A percentile compares a stretch with the other conserved stretches of the same genome.
phyloP scores from a whole-genome alignment of 2,888 invertebrate genomes.

The Halictus ligatus region DNA sequence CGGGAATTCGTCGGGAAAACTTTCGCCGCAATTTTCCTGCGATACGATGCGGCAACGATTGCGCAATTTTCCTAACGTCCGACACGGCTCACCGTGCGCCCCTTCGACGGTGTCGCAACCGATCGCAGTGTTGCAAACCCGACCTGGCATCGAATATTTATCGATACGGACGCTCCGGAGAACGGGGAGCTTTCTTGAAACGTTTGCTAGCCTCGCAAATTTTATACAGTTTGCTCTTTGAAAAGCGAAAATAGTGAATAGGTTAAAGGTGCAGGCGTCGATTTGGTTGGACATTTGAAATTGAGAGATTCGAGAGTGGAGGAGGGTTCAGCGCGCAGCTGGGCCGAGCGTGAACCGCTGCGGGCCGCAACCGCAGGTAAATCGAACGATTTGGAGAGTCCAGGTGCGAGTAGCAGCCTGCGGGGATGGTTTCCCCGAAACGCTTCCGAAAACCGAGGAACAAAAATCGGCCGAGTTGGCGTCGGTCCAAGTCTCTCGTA shows the following conservation, averaged over 20 bases:
- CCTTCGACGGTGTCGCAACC: not conserved
- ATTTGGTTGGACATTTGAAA: not conserved
- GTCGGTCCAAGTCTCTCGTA: conserved; percentile 36
- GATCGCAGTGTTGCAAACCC: not conserved
- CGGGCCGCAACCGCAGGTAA: conserved; percentile 48
- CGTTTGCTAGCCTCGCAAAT: too few relatives aligned
- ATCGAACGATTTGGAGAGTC: conserved; percentile 29
- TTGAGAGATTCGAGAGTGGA: not conserved
- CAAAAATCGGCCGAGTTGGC: conserved; percentile 58
- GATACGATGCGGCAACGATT: conserved; percentile 2
- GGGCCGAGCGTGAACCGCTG: conserved; percentile 11
- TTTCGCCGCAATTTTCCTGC: not conserved
- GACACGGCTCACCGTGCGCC: not conserved
- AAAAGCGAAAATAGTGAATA: too few relatives aligned
- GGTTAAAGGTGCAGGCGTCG: too few relatives aligned
- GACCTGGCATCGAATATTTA: too few relatives aligned
- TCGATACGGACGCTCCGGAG: too few relatives aligned
- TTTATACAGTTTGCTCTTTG: too few relatives aligned
- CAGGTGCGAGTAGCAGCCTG: conserved; percentile 23
- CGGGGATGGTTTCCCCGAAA: conserved; percentile 29
- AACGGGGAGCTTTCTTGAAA: too few relatives aligned
- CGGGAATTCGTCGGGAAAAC: not conserved
- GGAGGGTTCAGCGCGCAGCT: conserved; percentile 47
- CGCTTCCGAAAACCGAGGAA: not conserved
- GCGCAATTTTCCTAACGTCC: not conserved